These are phyloP conservation scores for Rhyacophila brunnea DNA, from an alignment of 1,140 invertebrate species.

Conservation along the genomic window DNA sequence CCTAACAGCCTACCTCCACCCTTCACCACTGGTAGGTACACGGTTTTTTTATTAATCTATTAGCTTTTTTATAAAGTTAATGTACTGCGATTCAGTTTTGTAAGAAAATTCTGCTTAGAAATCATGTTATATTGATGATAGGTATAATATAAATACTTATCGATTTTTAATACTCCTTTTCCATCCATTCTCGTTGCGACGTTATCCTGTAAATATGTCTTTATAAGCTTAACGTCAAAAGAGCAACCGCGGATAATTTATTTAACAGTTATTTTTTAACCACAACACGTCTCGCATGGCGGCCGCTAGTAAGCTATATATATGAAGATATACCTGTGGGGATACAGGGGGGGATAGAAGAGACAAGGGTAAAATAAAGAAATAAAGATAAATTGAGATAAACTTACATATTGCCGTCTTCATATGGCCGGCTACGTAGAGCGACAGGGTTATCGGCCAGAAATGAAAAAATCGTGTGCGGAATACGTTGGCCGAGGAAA, in stretches of 20 bases:
- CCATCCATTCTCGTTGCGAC: no score
- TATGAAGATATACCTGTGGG: conserved; percentile 18
- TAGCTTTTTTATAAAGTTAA: no score
- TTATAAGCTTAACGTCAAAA: conserved; percentile 29
- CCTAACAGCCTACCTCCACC: no score
- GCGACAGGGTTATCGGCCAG: conserved; percentile 21
- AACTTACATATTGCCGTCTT: conserved; percentile 32
- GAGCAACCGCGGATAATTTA: conserved; percentile 34
- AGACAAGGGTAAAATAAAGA: conserved; percentile 37
- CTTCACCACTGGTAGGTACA: no score
- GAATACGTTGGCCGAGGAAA: conserved; percentile 23
- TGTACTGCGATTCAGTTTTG: no score
- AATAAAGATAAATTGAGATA: conserved; percentile 38
- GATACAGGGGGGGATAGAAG: conserved; percentile 1
- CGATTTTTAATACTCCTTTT: no score
- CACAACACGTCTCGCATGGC: conserved; percentile 24
- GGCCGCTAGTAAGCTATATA: conserved; percentile 1
- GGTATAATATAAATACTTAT: no score
- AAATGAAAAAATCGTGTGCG: conserved; percentile 32
- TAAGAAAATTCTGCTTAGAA: no score
- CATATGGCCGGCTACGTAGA: not conserved
- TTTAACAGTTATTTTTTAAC: conserved; percentile 34
- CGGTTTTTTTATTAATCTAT: no score
- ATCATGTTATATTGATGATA: no score
- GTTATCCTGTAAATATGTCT: conserved; percentile 16